Evolutionary conservation across 2,888 invertebrate genomes (phyloP).

Genomic region (Ophion ventricosus): DNA sequence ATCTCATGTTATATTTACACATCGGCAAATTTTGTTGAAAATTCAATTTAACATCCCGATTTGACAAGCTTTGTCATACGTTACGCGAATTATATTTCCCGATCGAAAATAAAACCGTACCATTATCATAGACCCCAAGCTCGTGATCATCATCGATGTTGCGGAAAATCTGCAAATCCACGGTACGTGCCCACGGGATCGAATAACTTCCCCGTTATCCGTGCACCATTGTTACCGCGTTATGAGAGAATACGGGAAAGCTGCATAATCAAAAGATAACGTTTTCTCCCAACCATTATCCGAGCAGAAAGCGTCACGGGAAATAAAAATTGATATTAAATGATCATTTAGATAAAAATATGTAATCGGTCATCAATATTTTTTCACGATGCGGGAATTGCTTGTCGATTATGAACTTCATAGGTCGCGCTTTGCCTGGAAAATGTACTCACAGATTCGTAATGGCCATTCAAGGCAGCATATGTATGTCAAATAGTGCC

Average conservation of each 20-base stretch:
- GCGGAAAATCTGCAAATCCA: too few species aligned
- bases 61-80: background rate
- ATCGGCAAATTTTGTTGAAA: background rate
- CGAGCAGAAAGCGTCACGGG: background rate
- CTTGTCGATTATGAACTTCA: conserved; percentile 6
- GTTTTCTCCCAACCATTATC: background rate
- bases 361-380: background rate
- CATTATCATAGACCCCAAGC: too few species aligned
- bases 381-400: background rate
- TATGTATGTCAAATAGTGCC: conserved; percentile 33
- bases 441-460: conserved; percentile 26
- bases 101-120: background rate
- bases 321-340: too few species aligned
- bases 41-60: background rate
- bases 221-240: background rate
- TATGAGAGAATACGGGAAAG: background rate
- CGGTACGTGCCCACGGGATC: background rate
- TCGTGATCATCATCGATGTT: too few species aligned
- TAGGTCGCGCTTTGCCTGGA: conserved; percentile 26
- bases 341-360: too few species aligned
- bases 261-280: conserved; percentile 1
- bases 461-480: conserved; percentile 47
- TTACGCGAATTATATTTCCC: background rate
- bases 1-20: background rate
- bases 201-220: background rate